Base-by-base conservation (phyloP, 1,140 invertebrate species). In the Chlorops oryzae region DNA sequence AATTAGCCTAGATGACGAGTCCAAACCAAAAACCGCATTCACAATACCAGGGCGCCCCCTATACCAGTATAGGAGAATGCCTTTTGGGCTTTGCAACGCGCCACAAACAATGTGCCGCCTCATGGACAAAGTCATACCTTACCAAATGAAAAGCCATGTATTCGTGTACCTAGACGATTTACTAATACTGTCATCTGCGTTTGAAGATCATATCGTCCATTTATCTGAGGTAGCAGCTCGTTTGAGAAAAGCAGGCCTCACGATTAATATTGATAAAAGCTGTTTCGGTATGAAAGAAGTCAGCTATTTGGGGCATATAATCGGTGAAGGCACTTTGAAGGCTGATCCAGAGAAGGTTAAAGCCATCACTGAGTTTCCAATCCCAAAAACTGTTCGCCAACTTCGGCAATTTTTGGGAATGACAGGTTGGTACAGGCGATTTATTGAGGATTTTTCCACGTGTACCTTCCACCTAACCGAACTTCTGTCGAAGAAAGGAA, bases 351-450 rank as follows among this genome's bases (percentile, higher is more conserved):
- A 54, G 7, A 61, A 62, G 27, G 24, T 64, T 0, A 10, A 2
- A 3, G 55, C 56, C 1, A 61, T 64, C 5, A 41, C 40, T 0
- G 32, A 57, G 2, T 61, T 51, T 32, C 50, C 52, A 0, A 13
- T 37, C 7, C 51, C 54, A 2, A 39, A 37, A 15, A 51, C 45
- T 3, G 15, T 44, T 2, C 50, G 69, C 28, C 61, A 75, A 35
- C 23, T 78, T 0, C 52, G 71, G 38, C 22, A 59, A 21, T 77
- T 80, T 52, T 34, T 78, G 2, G 77, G 77, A 3, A 53, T 78
- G 22, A 55, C 61, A 2, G 59, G 63, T 2, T 78, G 71, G 58
- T 75, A 75, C 51, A 34, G 63, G 22, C 41, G 63, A 25, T 76
- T 74, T 57, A 52, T 77, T 21, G 56, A 54, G 3, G 59, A 60